A percentile compares a stretch with the other conserved stretches of the same genome.
phyloP scores from a whole-genome alignment of 2,888 invertebrate genomes.

The Carpatolechia fugitivella region DNA sequence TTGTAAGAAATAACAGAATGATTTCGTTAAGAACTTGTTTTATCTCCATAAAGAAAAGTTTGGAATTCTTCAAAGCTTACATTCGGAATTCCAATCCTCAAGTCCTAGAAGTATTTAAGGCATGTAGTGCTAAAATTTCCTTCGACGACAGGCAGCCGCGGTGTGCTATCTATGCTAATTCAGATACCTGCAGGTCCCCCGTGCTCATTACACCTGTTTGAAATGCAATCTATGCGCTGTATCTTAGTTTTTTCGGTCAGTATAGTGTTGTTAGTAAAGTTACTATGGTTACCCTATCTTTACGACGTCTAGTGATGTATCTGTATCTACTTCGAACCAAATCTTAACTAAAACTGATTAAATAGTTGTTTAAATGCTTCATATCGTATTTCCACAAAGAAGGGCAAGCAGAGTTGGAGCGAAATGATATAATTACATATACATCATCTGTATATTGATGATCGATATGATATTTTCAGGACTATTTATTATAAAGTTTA shows the following conservation, averaged over 20 bases:
- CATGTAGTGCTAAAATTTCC: constrained; percentile 7
- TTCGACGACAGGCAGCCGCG: constrained; percentile 14
- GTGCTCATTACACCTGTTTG: constrained; percentile 65
- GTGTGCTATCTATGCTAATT: constrained; percentile 71
- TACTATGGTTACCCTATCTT: constrained; percentile 59
- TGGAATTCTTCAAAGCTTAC: neutral
- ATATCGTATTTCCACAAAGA: no score
- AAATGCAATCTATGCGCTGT: constrained; percentile 75
- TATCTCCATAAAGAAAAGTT: neutral
- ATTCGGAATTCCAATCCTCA: neutral
- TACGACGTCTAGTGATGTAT: constrained; percentile 27
- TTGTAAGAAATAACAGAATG: no score
- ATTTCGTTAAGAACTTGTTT: neutral
- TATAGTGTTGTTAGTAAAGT: constrained; percentile 56
- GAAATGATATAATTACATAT: no score
- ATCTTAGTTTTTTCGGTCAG: constrained; percentile 68
- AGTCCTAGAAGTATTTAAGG: neutral
- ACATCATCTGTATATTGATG: no score
- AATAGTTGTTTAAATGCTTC: no score
- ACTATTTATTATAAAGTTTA: no score
- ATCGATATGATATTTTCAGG: no score
- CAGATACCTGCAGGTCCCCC: constrained; percentile 46
- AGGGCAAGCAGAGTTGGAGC: no score
- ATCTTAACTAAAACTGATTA: neutral
- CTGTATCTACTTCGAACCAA: constrained; percentile 1